Evolutionary conservation across 2,888 invertebrate genomes (phyloP).

Genomic region (Caenorhabditis sp.): DNA sequence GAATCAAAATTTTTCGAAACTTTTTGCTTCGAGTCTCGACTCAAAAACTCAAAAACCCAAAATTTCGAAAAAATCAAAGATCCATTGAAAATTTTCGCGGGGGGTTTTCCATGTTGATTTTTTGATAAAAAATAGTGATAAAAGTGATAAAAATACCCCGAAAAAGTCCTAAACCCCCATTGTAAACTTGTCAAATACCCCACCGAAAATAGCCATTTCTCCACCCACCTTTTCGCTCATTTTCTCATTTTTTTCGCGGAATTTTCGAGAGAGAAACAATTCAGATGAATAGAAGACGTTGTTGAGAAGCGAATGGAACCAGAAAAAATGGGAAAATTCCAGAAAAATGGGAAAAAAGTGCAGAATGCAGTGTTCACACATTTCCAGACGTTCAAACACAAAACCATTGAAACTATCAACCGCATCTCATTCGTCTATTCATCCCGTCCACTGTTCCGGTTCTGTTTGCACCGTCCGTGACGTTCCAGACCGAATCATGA

Average conservation of each 20-base stretch:
- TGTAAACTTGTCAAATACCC: background rate
- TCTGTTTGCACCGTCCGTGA: background rate
- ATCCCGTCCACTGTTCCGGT: background rate
- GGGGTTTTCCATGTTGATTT: background rate
- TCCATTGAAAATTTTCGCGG: background rate
- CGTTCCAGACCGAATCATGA: background rate
- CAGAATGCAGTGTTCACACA: background rate
- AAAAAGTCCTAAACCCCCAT: no score
- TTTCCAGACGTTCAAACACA: background rate
- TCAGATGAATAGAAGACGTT: background rate
- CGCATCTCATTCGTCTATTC: background rate
- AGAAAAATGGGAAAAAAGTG: background rate
- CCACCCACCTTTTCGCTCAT: background rate
- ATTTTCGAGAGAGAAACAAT: background rate
- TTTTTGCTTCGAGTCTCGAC: no score
- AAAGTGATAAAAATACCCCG: background rate
- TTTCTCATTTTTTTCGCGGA: background rate
- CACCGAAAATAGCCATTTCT: background rate
- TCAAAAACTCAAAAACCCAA: background rate
- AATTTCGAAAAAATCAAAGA: background rate
- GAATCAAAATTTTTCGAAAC: no score
- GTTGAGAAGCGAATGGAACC: no score
- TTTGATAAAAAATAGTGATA: constrained; percentile 2
- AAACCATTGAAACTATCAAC: background rate
- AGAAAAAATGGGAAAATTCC: background rate